Percentiles rank a stretch among this genome's conserved stretches.
Evolutionary conservation across 2,113 vertebrate species (phyloP).

Genomic region (Xenus cinereus): DNA sequence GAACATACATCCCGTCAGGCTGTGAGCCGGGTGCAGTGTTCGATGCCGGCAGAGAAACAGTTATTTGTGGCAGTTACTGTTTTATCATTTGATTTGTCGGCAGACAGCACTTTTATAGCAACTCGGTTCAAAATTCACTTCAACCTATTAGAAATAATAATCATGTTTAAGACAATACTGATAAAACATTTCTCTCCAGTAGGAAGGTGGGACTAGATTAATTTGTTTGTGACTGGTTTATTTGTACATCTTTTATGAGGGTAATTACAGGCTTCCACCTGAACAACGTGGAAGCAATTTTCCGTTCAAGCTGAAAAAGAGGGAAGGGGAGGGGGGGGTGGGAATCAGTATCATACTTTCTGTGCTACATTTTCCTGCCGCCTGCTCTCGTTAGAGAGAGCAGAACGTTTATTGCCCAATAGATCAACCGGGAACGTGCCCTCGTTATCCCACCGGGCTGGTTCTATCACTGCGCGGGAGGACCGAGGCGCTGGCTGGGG

Average conservation of each 20-base stretch:
- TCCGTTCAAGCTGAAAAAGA: slow-evolving; percentile 75
- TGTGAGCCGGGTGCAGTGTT: background rate
- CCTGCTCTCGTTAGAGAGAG: slow-evolving; percentile 75
- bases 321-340: slow-evolving; percentile 61
- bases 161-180: background rate
- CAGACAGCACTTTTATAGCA: background rate
- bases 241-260: slow-evolving; percentile 66
- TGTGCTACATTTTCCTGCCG: slow-evolving; percentile 76
- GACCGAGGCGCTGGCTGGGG: background rate
- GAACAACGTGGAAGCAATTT: slow-evolving; percentile 71
- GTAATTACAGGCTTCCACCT: slow-evolving; percentile 78
- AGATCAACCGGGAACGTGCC: background rate
- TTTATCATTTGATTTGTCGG: background rate
- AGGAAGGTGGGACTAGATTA: background rate
- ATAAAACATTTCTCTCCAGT: background rate
- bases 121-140: background rate
- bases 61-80: background rate
- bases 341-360: slow-evolving; percentile 56
- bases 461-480: background rate
- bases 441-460: background rate
- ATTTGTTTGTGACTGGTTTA: background rate
- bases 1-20: rapidly evolving
- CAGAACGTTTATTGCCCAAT: background rate
- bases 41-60: rapidly evolving
- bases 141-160: background rate